phyloP scores from a whole-genome alignment of 2,113 vertebrate genomes.

The Stegastes partitus region DNA sequence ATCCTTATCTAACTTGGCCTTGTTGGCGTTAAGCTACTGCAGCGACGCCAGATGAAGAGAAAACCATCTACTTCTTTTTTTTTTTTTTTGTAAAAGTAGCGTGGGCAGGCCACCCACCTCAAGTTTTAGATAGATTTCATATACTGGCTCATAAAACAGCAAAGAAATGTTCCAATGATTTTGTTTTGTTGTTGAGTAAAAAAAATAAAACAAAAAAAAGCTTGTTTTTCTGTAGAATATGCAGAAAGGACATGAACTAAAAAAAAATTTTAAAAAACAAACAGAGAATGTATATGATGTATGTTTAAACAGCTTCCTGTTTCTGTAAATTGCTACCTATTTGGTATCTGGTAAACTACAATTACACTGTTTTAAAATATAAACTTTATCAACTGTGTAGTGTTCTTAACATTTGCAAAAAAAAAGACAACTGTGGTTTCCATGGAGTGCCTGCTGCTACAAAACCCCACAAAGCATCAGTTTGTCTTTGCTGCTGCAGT shows the following conservation, averaged over 20 bases:
- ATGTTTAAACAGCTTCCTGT: background rate
- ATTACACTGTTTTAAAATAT: too few species aligned
- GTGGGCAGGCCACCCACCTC: conserved; percentile 72
- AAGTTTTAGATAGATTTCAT: conserved; percentile 63
- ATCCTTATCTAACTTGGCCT: conserved; percentile 71
- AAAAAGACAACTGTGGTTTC: too few species aligned
- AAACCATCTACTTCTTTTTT: conserved; percentile 65
- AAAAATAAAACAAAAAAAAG: background rate
- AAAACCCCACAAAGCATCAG: too few species aligned
- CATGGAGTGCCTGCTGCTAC: too few species aligned
- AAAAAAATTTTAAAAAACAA: too few species aligned
- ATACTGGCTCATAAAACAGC: conserved; percentile 41
- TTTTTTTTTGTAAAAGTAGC: conserved; percentile 37
- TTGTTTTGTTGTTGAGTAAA: conserved; percentile 7
- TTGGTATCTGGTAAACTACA: too few species aligned
- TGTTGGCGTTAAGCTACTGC: conserved; percentile 42
- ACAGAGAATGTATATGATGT: conserved; percentile 1
- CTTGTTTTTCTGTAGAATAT: conserved; percentile 37
- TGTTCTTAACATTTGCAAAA: background rate
- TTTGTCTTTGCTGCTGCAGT: background rate
- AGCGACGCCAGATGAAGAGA: conserved; percentile 67
- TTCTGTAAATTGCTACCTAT: background rate
- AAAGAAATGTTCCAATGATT: conserved; percentile 30
- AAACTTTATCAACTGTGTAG: background rate
- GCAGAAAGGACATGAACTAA: conserved; percentile 24